Base-by-base conservation (phyloP, 2,797 vertebrate species). In the Chrysolophus pictus region DNA sequence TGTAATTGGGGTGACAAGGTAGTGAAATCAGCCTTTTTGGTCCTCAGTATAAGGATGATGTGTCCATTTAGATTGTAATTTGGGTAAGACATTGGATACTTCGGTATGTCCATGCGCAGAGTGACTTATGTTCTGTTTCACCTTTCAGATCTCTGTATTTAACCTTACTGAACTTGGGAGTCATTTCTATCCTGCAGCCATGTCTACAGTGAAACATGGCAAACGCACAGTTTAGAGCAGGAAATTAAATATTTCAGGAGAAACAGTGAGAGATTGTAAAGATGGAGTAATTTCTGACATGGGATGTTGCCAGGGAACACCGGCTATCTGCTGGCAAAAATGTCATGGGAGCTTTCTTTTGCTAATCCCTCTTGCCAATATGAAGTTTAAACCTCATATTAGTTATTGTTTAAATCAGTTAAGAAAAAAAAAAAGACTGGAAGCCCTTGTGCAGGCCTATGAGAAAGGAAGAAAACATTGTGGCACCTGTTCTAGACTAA, bases 1-100 rank as follows among this genome's bases (percentile, higher is more conserved):
- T 71, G 3, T 80, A 29, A 67, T 58, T 58, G 60, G 58, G 37
- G 42, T 39, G 70, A 19, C 68, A 62, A 88, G 28, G 23, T 49
- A 60, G 23, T 85, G 39, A 93, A 88, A 94, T 83, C 28, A 81
- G n/a, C 31, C 24, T 56, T 59, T 88, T 73, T 76, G 51, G 31
- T 72, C 31, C 31, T 59, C n/a, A 81, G 13, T 47, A 47, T 14
- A 63, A 81, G 16, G 29, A 44, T 49, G 23, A 59, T 42, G 51
- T 33, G 4, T 17, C 74, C 72, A 62, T 83, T 85, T 74, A 75
- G 21, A n/a, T 59, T 75, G 37, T 85, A 58, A 65, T 60, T 85
- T 87, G 14, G 24, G 1, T 80, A 65, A 87, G 39, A 58, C 2
- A 1, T 60, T 72, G 11, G n/a, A 10, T 73, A 73, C 39, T 81